Conservation (phyloP, 2,888 invertebrate genomes). For the Eurytoma californica region DNA sequence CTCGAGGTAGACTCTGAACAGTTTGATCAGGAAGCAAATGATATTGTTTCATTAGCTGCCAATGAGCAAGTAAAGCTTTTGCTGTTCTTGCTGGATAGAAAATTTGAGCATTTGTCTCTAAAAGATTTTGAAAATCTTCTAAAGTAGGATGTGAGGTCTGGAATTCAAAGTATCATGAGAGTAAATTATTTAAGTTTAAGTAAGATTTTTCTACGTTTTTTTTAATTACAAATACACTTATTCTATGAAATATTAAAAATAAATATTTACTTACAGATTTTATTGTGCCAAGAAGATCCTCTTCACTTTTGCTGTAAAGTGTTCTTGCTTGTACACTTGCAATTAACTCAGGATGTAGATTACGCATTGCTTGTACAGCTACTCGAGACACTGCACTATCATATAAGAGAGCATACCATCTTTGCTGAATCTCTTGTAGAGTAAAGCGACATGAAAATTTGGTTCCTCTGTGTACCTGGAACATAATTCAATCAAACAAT, state of each 20-base stretch:
- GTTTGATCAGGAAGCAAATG: constrained; percentile 93
- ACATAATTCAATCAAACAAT: background rate
- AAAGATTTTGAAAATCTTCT: constrained; percentile 89
- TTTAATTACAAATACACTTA: background rate
- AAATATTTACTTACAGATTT: constrained; percentile 76
- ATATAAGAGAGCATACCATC: constrained; percentile 97
- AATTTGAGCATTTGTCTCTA: constrained; percentile 88
- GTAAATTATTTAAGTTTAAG: background rate
- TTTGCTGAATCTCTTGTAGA: constrained; percentile 92
- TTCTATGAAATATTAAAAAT: background rate
- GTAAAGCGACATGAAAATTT: constrained; percentile 98
- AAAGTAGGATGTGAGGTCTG: constrained; percentile 84
- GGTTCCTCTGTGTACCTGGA: constrained; percentile 89
- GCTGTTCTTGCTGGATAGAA: constrained; percentile 94
- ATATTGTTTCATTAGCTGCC: constrained; percentile 95
- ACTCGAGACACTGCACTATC: constrained; percentile 95
- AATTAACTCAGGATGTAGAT: constrained; percentile 93
- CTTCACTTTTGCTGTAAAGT: constrained; percentile 92
- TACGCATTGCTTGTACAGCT: constrained; percentile 94
- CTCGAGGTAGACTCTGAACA: constrained; percentile 80
- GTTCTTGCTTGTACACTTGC: constrained; percentile 92
- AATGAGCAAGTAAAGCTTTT: constrained; percentile 89
- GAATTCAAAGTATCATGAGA: constrained; percentile 37
- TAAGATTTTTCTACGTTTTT: constrained; percentile 1
- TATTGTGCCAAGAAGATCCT: constrained; percentile 88